Percentiles rank a stretch among this genome's conserved stretches.
Conservation (phyloP, 2,113 vertebrate genomes). For the Thunnus maccoyii region DNA sequence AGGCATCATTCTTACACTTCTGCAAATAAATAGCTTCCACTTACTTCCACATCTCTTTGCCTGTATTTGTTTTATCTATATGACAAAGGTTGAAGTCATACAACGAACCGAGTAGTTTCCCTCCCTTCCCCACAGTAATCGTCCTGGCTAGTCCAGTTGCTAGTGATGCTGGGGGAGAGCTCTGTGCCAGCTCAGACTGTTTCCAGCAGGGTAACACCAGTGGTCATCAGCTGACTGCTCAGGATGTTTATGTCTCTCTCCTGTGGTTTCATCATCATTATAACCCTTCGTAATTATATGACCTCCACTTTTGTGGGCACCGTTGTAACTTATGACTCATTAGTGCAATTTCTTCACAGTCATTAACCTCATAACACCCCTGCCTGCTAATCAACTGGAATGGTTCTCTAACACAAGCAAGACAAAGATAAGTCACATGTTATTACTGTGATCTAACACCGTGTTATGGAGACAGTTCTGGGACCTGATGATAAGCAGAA, state of each 20-base stretch:
- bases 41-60: neutral
- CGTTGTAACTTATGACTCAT: slow-evolving; percentile 64
- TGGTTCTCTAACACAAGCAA: slow-evolving; percentile 12
- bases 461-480: neutral
- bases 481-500: neutral
- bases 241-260: slow-evolving; percentile 69
- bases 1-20: neutral
- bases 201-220: slow-evolving; percentile 74
- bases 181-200: slow-evolving; percentile 26
- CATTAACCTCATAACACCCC: slow-evolving; percentile 52
- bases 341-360: slow-evolving; percentile 74
- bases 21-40: neutral
- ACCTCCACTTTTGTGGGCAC: slow-evolving; percentile 43
- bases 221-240: slow-evolving; percentile 52
- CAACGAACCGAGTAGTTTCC: neutral
- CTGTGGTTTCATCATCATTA: slow-evolving; percentile 72
- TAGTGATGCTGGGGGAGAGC: slow-evolving; percentile 26
- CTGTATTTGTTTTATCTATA: neutral
- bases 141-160: neutral
- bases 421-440: slow-evolving; percentile 27
- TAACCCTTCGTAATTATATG: slow-evolving; percentile 56
- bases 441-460: neutral
- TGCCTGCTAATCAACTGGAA: slow-evolving; percentile 26
- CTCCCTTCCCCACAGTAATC: neutral
- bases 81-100: neutral